Conservation (phyloP, 2,113 vertebrate species). For the Ascaphus truei region DNA sequence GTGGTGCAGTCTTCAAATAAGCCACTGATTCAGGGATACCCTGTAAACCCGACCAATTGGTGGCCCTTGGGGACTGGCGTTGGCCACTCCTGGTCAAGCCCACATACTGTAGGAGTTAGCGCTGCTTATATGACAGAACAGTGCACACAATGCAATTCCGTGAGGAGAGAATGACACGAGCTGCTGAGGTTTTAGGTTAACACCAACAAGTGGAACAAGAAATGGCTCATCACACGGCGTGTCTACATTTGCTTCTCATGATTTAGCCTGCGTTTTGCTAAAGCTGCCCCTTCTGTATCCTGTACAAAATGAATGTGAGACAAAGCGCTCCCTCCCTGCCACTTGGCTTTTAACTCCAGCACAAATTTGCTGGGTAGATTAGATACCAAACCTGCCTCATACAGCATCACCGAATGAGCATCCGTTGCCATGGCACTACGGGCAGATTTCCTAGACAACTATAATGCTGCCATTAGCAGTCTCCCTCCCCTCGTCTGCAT, state of each 20-base stretch:
- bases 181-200: no score
- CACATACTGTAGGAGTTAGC: no score
- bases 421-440: slow-evolving; percentile 55
- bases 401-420: slow-evolving; percentile 55
- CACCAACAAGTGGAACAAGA: no score
- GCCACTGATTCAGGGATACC: no score
- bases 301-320: not conserved
- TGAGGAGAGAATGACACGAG: no score
- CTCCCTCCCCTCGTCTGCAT: not conserved
- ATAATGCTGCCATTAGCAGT: slow-evolving; percentile 39
- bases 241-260: slow-evolving; percentile 28
- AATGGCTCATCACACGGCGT: no score
- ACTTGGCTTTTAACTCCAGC: slow-evolving; percentile 7
- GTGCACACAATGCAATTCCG: no score
- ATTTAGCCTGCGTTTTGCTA: not conserved
- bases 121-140: no score
- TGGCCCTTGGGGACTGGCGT: no score
- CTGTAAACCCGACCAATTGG: no score
- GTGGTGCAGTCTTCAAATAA: no score
- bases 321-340: slow-evolving; percentile 17
- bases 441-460: slow-evolving; percentile 60
- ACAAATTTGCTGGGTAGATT: slow-evolving; percentile 56
- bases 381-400: slow-evolving; percentile 53
- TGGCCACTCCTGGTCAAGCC: no score
- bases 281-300: slow-evolving; percentile 4